A percentile compares a stretch with the other conserved stretches of the same genome.
Evolutionary conservation across 2,888 invertebrate genomes (phyloP).

Genomic region (Amaurobius ferox): DNA sequence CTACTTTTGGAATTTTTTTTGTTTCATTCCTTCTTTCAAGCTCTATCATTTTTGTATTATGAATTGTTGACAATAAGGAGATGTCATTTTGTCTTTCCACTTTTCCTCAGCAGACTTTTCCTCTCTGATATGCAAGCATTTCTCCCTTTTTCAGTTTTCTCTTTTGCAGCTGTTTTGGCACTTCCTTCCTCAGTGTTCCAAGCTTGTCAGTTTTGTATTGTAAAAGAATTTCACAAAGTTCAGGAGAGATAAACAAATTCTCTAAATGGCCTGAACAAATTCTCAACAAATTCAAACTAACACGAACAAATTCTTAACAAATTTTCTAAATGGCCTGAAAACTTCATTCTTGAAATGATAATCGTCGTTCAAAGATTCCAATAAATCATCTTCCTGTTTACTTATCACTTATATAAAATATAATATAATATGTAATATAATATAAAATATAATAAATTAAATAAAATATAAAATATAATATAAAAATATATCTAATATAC

Average conservation of each 20-base stretch:
- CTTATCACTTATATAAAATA: too few species aligned
- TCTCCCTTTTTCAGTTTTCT: neutral
- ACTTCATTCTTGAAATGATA: too few species aligned
- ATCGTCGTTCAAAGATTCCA: too few species aligned
- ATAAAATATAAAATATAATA: too few species aligned
- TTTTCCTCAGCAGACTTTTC: conserved; percentile 1
- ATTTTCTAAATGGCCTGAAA: too few species aligned
- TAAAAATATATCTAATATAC: too few species aligned
- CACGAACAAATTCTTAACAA: too few species aligned
- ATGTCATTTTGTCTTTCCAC: neutral
- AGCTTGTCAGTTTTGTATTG: neutral
- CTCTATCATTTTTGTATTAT: conserved; percentile 29
- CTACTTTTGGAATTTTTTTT: conserved; percentile 9
- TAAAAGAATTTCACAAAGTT: neutral
- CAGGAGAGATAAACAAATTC: neutral
- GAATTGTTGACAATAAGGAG: conserved; percentile 24
- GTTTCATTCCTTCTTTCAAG: neutral
- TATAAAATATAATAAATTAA: too few species aligned
- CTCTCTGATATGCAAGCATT: conserved; percentile 22
- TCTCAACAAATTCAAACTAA: too few species aligned
- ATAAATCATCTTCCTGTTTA: too few species aligned
- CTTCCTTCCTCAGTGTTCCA: conserved; percentile 44
- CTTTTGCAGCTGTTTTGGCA: conserved; percentile 32
- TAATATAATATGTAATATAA: too few species aligned
- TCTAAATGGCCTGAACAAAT: too few species aligned